phyloP scores from a whole-genome alignment of 2,113 vertebrate species.

The Casuarius casuarius region DNA sequence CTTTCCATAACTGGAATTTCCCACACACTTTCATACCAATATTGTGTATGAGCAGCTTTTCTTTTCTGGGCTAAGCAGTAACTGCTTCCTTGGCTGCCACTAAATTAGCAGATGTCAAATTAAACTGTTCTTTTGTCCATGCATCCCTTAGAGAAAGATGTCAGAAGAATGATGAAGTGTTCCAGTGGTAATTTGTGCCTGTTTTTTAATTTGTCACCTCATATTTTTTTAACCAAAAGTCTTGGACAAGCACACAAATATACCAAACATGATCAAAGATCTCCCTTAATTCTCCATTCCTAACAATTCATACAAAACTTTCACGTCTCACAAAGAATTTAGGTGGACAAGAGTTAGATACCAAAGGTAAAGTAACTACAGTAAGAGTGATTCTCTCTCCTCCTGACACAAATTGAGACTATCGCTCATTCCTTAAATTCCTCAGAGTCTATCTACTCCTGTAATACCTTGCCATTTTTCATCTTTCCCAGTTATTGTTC shows the following conservation, averaged over 20 bases:
- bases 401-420: conserved; percentile 7
- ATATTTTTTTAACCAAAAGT: neutral
- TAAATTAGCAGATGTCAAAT: conserved; percentile 21
- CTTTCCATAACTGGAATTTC: neutral
- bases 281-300: neutral
- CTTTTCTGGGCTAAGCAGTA: neutral
- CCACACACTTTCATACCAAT: neutral
- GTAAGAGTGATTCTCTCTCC: neutral
- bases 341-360: neutral
- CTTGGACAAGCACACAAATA: neutral
- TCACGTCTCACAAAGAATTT: neutral
- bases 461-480: neutral
- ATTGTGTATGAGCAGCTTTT: neutral
- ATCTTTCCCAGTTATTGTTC: conserved; percentile 5
- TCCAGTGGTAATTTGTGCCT: neutral
- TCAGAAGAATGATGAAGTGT: neutral
- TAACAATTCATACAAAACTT: neutral
- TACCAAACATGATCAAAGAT: neutral
- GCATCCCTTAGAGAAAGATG: neutral
- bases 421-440: neutral
- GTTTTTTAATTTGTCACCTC: conserved; percentile 1
- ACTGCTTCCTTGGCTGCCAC: neutral
- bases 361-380: neutral
- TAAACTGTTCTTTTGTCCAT: neutral
- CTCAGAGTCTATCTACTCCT: neutral